Percentiles rank a stretch among this genome's conserved stretches.
Evolutionary conservation across 2,888 invertebrate species (phyloP).

Genomic region (Trissoscelio sp.): DNA sequence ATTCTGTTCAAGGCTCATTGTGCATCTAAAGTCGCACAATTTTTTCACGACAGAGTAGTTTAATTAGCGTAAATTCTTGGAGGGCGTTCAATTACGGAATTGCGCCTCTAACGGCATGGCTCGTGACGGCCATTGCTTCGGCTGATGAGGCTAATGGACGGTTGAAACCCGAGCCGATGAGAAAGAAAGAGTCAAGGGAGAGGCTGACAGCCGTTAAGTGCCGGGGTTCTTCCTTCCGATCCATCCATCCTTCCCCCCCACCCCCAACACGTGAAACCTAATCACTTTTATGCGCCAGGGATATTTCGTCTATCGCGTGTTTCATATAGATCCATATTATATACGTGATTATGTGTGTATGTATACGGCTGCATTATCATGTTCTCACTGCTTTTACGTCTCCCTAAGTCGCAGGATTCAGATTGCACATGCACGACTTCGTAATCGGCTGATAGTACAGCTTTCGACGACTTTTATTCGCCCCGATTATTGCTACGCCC

Average conservation of each 20-base stretch:
- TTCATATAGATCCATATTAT: no score
- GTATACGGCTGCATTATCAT: constrained; percentile 52
- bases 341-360: constrained; percentile 61
- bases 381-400: constrained; percentile 47
- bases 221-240: constrained; percentile 76
- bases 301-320: constrained; percentile 76
- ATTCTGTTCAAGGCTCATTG: constrained; percentile 11
- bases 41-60: constrained; percentile 11
- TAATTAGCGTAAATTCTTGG: constrained; percentile 62
- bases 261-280: constrained; percentile 78
- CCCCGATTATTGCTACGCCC: constrained; percentile 58
- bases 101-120: constrained; percentile 73
- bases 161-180: constrained; percentile 79
- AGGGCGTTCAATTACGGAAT: constrained; percentile 80
- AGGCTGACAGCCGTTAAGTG: constrained; percentile 82
- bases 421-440: constrained; percentile 74
- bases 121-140: constrained; percentile 78
- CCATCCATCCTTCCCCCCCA: constrained; percentile 62
- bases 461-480: constrained; percentile 58
- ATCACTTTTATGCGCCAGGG: constrained; percentile 78
- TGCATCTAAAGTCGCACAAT: constrained; percentile 1
- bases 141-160: constrained; percentile 83
- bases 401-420: constrained; percentile 70
- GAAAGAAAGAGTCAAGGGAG: constrained; percentile 77
- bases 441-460: constrained; percentile 71